Evolutionary conservation across 1,140 invertebrate genomes (phyloP), one percentile per base, ranked within the genome.

Genomic region (Campoletis sonorensis): DNA sequence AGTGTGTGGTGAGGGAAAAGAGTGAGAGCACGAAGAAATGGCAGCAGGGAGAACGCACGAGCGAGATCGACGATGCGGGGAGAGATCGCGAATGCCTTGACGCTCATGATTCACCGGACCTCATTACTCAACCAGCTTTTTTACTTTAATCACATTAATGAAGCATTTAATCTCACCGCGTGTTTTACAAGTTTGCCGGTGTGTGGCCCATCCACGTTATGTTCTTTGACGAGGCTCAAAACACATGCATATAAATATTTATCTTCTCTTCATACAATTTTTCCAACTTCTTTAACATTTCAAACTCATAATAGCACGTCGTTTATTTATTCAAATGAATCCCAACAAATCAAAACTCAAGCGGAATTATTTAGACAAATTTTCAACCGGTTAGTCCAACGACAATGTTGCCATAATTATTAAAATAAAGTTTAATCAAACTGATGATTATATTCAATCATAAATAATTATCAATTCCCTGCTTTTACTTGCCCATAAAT

Each of bases 131-230:
- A 83, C 84, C 90, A 90, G 91, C 89, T 92, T 92, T 78, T 91
- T 91, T 92, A 89, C 91, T 91, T 91, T 91, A 91, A 91, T 91
- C 90, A 91, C 90, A 91, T 91, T 91, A 91, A 91, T 91, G 90
- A 91, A 91, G 89, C 90, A 90, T 91, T 91, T 91, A 91, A 91
- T 91, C 90, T 90, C 89, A 79, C 90, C 85, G 89, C 89, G 87
- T 91, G 90, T 90, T 90, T 91, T 91, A 91, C 90, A 90, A 89
- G 89, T 88, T 23, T 86, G 87, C 81, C 87, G 87, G 86, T 90
- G 89, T 91, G 90, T 91, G 90, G 89, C 87, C 89, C 85, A 85
- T 88, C 86, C 82, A 64, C 77, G 85, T 84, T 84, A 13, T 73
- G 83, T 78, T 78, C 86, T 85, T 89, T 90, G 90, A 91, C 89